A percentile compares a stretch with the other conserved stretches of the same genome.
phyloP scores from a whole-genome alignment of 2,797 vertebrate genomes.

The Danio tinwini region DNA sequence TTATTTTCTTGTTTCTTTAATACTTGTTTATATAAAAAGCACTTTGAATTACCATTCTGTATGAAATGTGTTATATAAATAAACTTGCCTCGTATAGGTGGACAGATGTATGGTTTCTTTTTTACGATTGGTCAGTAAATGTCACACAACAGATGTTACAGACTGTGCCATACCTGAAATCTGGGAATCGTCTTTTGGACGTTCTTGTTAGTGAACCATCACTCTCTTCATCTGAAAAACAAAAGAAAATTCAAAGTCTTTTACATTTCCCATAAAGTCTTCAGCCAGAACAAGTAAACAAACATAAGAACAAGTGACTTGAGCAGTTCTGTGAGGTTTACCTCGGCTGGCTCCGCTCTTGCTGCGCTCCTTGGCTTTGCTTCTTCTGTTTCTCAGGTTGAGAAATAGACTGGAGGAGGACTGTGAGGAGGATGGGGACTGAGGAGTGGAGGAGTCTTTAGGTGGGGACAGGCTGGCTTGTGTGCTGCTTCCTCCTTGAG shows the following conservation, averaged over 20 bases:
- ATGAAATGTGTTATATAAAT: too few relatives aligned
- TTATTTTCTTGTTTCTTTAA: too few relatives aligned
- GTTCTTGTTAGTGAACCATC: constrained; percentile 76
- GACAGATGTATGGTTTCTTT: not conserved
- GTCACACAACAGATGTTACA: too few relatives aligned
- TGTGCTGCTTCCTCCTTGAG: constrained; percentile 67
- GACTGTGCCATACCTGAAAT: constrained; percentile 81
- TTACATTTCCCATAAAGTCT: not conserved
- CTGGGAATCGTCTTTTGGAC: constrained; percentile 87
- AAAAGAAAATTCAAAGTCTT: not conserved
- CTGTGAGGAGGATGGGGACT: constrained; percentile 70
- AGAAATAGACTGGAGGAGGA: constrained; percentile 74
- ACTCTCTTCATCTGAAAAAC: constrained; percentile 72
- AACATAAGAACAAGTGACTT: not conserved
- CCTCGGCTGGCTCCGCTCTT: constrained; percentile 69
- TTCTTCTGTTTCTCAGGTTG: constrained; percentile 74
- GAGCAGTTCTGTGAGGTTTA: constrained; percentile 58
- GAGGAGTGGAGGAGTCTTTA: constrained; percentile 70
- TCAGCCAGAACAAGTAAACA: not conserved
- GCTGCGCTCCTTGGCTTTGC: constrained; percentile 75
- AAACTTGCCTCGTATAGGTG: too few relatives aligned
- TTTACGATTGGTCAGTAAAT: not conserved
- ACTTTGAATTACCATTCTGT: too few relatives aligned
- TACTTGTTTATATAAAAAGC: too few relatives aligned
- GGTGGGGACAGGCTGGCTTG: constrained; percentile 65